Percentiles rank a stretch among this genome's conserved stretches.
Evolutionary conservation across 2,797 vertebrate species (phyloP).

Genomic region (Arrhamphus sclerolepis): DNA sequence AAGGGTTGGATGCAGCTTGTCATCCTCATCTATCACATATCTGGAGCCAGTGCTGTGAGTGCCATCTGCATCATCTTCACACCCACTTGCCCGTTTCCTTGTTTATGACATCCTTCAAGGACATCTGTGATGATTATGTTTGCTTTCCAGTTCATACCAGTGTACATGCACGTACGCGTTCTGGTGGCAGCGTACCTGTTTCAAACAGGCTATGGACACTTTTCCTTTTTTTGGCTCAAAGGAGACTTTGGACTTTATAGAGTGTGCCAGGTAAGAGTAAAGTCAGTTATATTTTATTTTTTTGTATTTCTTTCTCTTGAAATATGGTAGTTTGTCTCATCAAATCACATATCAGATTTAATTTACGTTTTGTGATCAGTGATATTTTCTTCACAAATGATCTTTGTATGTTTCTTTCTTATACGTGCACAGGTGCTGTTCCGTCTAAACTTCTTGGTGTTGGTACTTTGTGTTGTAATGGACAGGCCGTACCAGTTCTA

Average conservation of each 20-base stretch:
- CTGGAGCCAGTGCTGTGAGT: conserved; percentile 97
- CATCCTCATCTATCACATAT: conserved; percentile 98
- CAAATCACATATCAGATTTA: background rate
- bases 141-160: conserved; percentile 90
- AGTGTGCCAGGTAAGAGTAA: conserved; percentile 89
- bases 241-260: conserved; percentile 96
- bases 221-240: conserved; percentile 98
- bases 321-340: background rate
- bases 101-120: background rate
- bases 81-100: background rate
- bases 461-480: conserved; percentile 97
- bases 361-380: background rate
- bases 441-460: conserved; percentile 96
- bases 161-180: conserved; percentile 98
- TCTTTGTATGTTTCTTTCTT: conserved; percentile 2
- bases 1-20: conserved; percentile 99
- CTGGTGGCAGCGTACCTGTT: conserved; percentile 98
- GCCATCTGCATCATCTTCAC: background rate
- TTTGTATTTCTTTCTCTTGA: background rate
- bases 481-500: conserved; percentile 98
- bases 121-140: background rate
- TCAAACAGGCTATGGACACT: conserved; percentile 98
- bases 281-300: conserved; percentile 16
- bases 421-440: conserved; percentile 88
- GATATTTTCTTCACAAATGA: background rate